phyloP scores from a whole-genome alignment of 2,888 invertebrate genomes.

The Agrochola lychnidis region DNA sequence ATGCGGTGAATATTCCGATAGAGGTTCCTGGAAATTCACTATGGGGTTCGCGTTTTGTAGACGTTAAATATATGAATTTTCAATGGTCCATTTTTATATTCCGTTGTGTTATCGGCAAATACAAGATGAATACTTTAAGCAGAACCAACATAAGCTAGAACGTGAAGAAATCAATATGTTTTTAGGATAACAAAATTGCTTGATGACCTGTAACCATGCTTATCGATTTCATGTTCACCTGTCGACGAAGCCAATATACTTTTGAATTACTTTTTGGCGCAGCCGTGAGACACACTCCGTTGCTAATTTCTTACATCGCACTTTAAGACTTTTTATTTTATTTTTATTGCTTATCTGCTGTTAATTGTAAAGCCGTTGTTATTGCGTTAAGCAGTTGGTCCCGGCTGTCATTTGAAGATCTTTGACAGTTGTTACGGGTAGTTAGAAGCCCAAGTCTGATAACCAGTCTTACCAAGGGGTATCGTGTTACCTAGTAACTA shows the following conservation, averaged over 20 bases:
- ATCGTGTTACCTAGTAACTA: too few species aligned
- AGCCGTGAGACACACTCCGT: too few species aligned
- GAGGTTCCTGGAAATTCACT: background rate
- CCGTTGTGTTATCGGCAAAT: background rate
- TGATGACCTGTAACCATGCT: constrained; percentile 9
- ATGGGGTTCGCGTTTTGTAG: background rate
- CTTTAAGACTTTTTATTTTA: too few species aligned
- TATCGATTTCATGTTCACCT: constrained; percentile 18
- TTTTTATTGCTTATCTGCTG: too few species aligned
- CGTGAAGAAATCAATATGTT: constrained; percentile 11
- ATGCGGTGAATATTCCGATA: background rate
- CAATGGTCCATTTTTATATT: background rate
- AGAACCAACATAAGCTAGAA: background rate
- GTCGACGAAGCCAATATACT: constrained; percentile 15
- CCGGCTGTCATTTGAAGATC: too few species aligned
- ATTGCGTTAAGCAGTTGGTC: too few species aligned
- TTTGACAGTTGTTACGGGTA: too few species aligned
- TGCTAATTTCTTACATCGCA: too few species aligned
- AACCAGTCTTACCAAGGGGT: too few species aligned
- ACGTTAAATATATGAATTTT: background rate
- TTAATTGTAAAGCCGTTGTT: too few species aligned
- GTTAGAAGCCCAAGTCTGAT: too few species aligned
- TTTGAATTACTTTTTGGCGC: background rate
- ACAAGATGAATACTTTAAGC: background rate
- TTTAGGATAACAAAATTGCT: constrained; percentile 32